These are phyloP conservation scores for Aphaenogaster rudis DNA, from an alignment of 1,140 invertebrate species.

Conservation along the genomic window DNA sequence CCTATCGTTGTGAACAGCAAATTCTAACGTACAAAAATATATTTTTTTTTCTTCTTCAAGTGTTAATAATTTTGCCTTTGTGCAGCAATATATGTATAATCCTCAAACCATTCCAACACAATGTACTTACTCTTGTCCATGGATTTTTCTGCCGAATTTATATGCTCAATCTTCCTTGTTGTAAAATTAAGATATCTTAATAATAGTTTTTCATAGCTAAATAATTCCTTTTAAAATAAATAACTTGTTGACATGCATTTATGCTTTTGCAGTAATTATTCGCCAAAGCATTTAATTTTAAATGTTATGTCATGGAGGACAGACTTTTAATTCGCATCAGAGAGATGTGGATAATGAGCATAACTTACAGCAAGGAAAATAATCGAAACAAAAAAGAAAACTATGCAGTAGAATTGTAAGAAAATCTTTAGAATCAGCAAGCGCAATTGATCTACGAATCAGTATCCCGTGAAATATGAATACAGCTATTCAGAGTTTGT, in stretches of 20 bases:
- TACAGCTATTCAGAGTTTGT: background rate
- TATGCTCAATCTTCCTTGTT: background rate
- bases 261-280: background rate
- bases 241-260: background rate
- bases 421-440: background rate
- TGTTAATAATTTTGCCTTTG: conserved; percentile 19
- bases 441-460: background rate
- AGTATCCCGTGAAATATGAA: background rate
- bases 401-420: background rate
- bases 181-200: background rate
- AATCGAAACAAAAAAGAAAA: background rate
- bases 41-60: conserved; percentile 4
- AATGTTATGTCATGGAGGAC: background rate
- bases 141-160: background rate
- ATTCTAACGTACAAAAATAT: background rate
- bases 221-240: background rate
- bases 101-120: background rate
- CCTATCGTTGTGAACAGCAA: background rate
- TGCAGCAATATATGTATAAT: background rate
- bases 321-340: background rate
- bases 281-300: conserved; percentile 24
- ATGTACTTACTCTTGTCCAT: background rate
- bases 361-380: background rate
- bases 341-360: background rate
- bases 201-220: background rate